A percentile compares a stretch with the other conserved stretches of the same genome.
Evolutionary conservation across 2,797 vertebrate genomes (phyloP).

Genomic region (Hippoglossus hippoglossus): DNA sequence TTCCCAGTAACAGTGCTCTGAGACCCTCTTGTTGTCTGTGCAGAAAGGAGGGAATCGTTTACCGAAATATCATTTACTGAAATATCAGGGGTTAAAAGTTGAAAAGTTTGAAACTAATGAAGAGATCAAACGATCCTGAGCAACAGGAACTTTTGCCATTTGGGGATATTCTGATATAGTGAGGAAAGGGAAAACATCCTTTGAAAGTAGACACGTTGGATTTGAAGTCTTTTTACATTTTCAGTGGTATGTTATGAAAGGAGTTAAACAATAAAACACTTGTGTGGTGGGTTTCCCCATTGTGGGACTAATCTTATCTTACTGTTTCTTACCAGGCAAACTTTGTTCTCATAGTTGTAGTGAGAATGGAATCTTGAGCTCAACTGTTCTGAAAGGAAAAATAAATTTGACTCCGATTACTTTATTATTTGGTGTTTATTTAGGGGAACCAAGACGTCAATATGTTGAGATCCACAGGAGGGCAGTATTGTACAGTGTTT

Average conservation of each 20-base stretch:
- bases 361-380: neutral
- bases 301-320: too few species aligned
- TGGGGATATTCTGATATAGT: constrained; percentile 14
- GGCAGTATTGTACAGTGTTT: constrained; percentile 70
- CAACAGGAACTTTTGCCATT: constrained; percentile 19
- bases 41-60: too few species aligned
- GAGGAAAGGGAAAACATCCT: constrained; percentile 16
- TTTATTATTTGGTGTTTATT: constrained; percentile 2
- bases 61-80: neutral
- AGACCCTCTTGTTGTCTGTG: neutral
- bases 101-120: constrained; percentile 42
- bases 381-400: constrained; percentile 4
- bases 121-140: constrained; percentile 29
- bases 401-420: neutral
- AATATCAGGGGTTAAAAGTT: constrained; percentile 38
- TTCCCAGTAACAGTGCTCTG: neutral
- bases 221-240: constrained; percentile 25
- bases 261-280: constrained; percentile 26
- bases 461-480: constrained; percentile 70
- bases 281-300: neutral
- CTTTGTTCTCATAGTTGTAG: constrained; percentile 7
- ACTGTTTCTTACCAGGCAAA: neutral
- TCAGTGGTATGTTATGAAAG: constrained; percentile 13
- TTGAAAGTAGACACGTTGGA: constrained; percentile 20
- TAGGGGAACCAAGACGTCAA: neutral